Evolutionary conservation across 2,113 vertebrate genomes (phyloP).

Genomic region (Sinocyclocheilus grahami): DNA sequence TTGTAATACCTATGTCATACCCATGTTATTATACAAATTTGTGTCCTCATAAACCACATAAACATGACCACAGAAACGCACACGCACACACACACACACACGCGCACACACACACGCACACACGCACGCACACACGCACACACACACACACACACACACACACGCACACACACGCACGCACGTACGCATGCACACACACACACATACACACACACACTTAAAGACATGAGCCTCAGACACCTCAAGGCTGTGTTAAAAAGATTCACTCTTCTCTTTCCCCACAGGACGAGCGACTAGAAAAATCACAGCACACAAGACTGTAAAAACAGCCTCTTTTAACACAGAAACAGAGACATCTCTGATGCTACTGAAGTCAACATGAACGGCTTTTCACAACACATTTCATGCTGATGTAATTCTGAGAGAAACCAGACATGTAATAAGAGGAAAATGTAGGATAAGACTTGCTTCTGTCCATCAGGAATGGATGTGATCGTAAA

Average conservation of each 20-base stretch:
- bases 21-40: too few species aligned
- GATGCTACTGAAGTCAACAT: background rate
- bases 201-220: slow-evolving; percentile 2
- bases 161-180: too few species aligned
- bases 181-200: background rate
- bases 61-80: background rate
- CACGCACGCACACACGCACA: too few species aligned
- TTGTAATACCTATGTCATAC: too few species aligned
- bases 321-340: background rate
- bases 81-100: slow-evolving; percentile 30
- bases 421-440: background rate
- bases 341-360: background rate
- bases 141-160: too few species aligned
- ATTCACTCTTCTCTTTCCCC: slow-evolving; percentile 9
- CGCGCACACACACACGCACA: too few species aligned
- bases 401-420: background rate
- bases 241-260: slow-evolving; percentile 48
- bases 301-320: background rate
- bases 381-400: background rate
- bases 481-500: background rate
- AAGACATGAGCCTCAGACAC: background rate
- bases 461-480: background rate
- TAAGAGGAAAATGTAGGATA: background rate
- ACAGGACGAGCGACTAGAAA: slow-evolving; percentile 18
- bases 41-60: background rate